These are phyloP conservation scores for Hypomecis atomaria DNA, from an alignment of 2,888 invertebrate genomes.

Conservation along the genomic window DNA sequence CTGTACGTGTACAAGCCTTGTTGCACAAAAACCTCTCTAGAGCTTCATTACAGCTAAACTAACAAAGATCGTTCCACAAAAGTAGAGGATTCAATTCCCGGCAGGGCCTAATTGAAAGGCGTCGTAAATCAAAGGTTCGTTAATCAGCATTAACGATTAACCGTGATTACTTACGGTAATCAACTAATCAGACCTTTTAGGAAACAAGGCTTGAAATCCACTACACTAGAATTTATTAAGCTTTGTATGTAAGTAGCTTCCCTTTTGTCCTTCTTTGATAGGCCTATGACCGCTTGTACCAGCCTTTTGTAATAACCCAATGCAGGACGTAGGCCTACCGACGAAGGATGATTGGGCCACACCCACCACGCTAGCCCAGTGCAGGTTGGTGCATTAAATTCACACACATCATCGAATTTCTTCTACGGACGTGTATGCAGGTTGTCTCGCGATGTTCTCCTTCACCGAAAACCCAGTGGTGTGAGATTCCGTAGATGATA, in stretches of 20 bases:
- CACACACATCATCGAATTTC: too few relatives aligned
- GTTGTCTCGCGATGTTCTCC: too few relatives aligned
- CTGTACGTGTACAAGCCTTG: not conserved
- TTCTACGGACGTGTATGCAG: too few relatives aligned
- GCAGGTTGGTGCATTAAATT: too few relatives aligned
- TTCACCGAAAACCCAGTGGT: too few relatives aligned
- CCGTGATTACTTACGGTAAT: constrained; percentile 21
- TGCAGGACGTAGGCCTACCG: too few relatives aligned
- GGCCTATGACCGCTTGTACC: too few relatives aligned
- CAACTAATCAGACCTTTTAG: constrained; percentile 19
- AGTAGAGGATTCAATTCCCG: constrained; percentile 17
- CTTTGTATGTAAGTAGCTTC: not conserved
- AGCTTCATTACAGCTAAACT: constrained; percentile 2
- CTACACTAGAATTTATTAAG: not conserved
- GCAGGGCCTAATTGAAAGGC: constrained; percentile 12
- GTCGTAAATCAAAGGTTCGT: constrained; percentile 29
- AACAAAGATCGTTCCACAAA: not conserved
- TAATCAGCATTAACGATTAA: constrained; percentile 24
- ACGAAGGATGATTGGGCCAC: too few relatives aligned
- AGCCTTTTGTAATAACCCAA: too few relatives aligned
- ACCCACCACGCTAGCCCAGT: too few relatives aligned
- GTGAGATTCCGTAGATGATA: too few relatives aligned
- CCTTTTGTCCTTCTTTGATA: too few relatives aligned
- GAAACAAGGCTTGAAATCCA: not conserved
- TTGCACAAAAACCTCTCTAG: not conserved